Evolutionary conservation across 2,113 vertebrate species (phyloP).

Genomic region (Bos javanicus): DNA sequence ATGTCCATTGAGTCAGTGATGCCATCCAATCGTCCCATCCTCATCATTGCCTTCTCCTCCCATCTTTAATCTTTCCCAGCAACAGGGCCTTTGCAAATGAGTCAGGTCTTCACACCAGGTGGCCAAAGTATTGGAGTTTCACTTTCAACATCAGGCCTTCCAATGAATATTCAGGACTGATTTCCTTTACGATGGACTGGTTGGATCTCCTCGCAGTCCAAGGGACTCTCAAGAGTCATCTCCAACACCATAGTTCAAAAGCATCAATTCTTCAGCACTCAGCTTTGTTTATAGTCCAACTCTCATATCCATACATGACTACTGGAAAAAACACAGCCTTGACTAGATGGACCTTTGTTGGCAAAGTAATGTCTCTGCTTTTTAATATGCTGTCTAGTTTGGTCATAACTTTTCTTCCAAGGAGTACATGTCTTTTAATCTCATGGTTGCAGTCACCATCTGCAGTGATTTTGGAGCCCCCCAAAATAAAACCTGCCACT

Average conservation of each 20-base stretch:
- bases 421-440: neutral
- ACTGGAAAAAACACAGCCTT: neutral
- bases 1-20: neutral
- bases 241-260: neutral
- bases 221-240: neutral
- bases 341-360: neutral
- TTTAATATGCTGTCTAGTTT: neutral
- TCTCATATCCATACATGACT: neutral
- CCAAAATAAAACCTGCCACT: neutral
- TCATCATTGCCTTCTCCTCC: accelerated
- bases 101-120: accelerated
- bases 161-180: neutral
- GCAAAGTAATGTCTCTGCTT: neutral
- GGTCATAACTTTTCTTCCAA: neutral
- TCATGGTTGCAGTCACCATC: neutral
- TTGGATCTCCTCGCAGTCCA: neutral
- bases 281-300: neutral
- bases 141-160: neutral
- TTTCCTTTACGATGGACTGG: neutral
- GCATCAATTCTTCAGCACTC: neutral
- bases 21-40: neutral
- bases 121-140: neutral
- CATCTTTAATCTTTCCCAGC: neutral
- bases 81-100: neutral
- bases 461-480: neutral